These are phyloP conservation scores for Leptinotarsa defecta DNA, from an alignment of 1,140 invertebrate genomes.

Conservation along the genomic window DNA sequence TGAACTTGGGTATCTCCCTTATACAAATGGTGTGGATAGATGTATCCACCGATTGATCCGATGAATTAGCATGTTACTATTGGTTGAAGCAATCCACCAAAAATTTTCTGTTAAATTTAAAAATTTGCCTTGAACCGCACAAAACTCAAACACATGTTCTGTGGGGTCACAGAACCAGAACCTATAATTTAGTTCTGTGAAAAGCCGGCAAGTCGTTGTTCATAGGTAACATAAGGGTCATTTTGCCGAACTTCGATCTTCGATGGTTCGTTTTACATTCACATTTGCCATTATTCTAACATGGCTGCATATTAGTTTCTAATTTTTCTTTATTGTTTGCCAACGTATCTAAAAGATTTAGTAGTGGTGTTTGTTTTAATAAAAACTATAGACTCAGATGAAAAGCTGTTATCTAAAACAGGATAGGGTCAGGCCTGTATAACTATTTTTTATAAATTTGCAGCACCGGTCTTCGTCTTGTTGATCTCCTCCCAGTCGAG, in stretches of 20 bases:
- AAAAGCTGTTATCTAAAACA: slow-evolving; percentile 4
- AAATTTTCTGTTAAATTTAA: too few relatives aligned
- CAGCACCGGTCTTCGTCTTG: slow-evolving; percentile 28
- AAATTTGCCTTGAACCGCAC: too few relatives aligned
- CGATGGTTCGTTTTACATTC: not conserved
- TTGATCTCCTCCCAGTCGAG: slow-evolving; percentile 31
- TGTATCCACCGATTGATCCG: too few relatives aligned
- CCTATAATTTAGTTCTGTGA: too few relatives aligned
- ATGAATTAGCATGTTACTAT: too few relatives aligned
- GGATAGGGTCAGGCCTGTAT: slow-evolving; percentile 1
- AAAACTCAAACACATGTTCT: too few relatives aligned
- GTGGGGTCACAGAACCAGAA: too few relatives aligned
- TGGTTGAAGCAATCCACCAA: too few relatives aligned
- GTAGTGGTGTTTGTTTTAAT: slow-evolving; percentile 55
- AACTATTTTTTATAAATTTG: slow-evolving; percentile 15
- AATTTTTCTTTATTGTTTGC: slow-evolving; percentile 59
- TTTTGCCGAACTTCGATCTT: not conserved
- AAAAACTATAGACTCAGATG: not conserved
- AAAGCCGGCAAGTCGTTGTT: not conserved
- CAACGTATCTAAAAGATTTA: slow-evolving; percentile 56
- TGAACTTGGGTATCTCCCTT: too few relatives aligned
- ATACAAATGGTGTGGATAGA: too few relatives aligned
- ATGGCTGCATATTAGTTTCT: slow-evolving; percentile 56
- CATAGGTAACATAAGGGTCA: slow-evolving; percentile 1
- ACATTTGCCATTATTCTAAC: slow-evolving; percentile 50